Conservation (phyloP, 2,113 vertebrate species). For the Pseudorasbora parva region DNA sequence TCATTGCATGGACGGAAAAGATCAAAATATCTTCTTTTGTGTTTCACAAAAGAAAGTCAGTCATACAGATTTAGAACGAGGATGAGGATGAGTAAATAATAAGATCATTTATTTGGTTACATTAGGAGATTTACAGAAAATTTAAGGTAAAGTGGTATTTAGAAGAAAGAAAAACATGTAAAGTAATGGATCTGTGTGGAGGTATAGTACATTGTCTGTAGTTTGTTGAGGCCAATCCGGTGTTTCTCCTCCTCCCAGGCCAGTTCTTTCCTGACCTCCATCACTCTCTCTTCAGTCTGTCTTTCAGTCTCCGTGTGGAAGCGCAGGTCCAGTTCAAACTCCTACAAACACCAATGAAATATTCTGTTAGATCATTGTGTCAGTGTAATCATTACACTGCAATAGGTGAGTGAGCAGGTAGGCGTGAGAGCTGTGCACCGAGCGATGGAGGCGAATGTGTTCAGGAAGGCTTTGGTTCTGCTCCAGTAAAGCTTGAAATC, state of each 20-base stretch:
- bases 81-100: neutral
- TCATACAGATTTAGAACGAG: neutral
- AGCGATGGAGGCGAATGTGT: conserved; percentile 80
- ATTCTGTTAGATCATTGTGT: neutral
- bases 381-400: neutral
- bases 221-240: conserved; percentile 78
- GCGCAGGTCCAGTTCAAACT: conserved; percentile 78
- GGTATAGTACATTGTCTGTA: conserved; percentile 64
- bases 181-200: neutral
- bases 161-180: neutral
- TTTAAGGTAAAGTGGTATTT: too few species aligned
- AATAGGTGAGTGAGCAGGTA: neutral
- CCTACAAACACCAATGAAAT: conserved; percentile 69
- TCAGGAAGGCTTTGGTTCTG: conserved; percentile 80
- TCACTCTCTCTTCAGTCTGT: conserved; percentile 73
- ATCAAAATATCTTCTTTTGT: neutral
- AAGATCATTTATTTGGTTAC: neutral
- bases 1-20: neutral
- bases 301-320: conserved; percentile 79
- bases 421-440: conserved; percentile 68
- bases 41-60: neutral
- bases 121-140: neutral
- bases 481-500: conserved; percentile 75
- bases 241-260: conserved; percentile 85
- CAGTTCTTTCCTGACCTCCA: conserved; percentile 79